phyloP scores from a whole-genome alignment of 1,140 invertebrate species.

The Homalodisca vitripennis region DNA sequence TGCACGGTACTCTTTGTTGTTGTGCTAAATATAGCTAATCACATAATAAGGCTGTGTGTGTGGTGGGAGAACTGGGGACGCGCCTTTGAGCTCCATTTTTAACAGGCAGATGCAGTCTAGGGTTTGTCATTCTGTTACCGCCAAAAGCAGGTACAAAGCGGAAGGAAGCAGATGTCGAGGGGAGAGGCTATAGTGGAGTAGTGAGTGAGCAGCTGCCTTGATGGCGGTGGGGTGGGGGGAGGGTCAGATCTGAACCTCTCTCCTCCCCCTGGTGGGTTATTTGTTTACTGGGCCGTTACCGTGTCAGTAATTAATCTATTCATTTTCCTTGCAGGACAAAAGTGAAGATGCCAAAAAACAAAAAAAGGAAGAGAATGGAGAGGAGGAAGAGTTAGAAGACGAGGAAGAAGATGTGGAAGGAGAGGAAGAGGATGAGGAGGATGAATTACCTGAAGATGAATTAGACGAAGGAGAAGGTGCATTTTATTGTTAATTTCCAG shows the following conservation, averaged over 20 bases:
- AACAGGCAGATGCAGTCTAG: too few relatives aligned
- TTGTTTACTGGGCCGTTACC: too few relatives aligned
- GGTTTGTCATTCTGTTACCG: not conserved
- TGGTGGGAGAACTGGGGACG: too few relatives aligned
- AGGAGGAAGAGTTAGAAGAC: slow-evolving; percentile 57
- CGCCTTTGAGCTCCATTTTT: too few relatives aligned
- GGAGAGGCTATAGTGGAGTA: too few relatives aligned
- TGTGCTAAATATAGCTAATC: too few relatives aligned
- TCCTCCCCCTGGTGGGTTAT: too few relatives aligned
- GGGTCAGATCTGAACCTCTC: too few relatives aligned
- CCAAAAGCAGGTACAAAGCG: not conserved
- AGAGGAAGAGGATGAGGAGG: slow-evolving; percentile 66
- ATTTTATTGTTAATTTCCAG: too few relatives aligned
- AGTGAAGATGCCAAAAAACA: slow-evolving; percentile 71
- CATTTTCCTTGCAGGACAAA: slow-evolving; percentile 62
- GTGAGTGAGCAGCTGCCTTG: not conserved
- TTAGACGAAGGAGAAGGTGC: slow-evolving; percentile 60
- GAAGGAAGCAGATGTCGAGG: not conserved
- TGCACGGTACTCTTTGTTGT: too few relatives aligned
- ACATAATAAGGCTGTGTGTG: too few relatives aligned
- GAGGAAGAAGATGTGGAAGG: slow-evolving; percentile 52
- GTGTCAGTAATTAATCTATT: too few relatives aligned
- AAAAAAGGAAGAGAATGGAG: slow-evolving; percentile 60
- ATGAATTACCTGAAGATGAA: slow-evolving; percentile 65
- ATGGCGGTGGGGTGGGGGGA: not conserved